Conservation (phyloP, 2,797 vertebrate species). For the Brachymystax lenok region DNA sequence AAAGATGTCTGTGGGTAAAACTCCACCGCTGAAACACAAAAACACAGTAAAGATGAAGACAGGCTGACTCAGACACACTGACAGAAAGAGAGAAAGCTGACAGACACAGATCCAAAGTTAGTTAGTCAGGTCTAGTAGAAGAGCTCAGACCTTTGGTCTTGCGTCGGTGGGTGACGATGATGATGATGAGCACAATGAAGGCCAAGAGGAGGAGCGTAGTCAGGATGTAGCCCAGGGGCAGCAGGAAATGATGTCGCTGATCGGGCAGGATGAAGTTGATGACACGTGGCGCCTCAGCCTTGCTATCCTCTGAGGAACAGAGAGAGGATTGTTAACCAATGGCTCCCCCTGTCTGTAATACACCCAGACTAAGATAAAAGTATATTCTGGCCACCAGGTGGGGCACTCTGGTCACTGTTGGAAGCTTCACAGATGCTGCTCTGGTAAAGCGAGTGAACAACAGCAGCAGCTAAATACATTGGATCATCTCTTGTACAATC, state of each 20-base stretch:
- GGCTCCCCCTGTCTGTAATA: no score
- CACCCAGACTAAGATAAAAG: no score
- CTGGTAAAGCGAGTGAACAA: neutral
- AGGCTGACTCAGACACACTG: neutral
- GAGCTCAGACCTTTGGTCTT: conserved; percentile 76
- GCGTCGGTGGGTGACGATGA: conserved; percentile 78
- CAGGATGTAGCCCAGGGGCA: conserved; percentile 90
- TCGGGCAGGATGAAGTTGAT: conserved; percentile 92
- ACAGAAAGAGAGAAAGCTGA: neutral
- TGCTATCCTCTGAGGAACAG: conserved; percentile 71
- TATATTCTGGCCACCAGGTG: conserved; percentile 26
- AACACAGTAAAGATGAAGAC: conserved; percentile 22
- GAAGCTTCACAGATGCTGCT: neutral
- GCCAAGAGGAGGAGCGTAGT: conserved; percentile 86
- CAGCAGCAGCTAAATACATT: neutral
- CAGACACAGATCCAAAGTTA: neutral
- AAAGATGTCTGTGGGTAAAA: conserved; percentile 71
- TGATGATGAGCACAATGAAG: conserved; percentile 80
- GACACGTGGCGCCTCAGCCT: conserved; percentile 79
- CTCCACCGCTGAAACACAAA: conserved; percentile 69
- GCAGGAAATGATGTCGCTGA: conserved; percentile 83
- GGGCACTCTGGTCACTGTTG: conserved; percentile 21
- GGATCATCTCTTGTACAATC: neutral
- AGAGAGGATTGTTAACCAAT: conserved; percentile 5
- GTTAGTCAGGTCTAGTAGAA: neutral